Base-by-base conservation (phyloP, 2,888 invertebrate species). In the Drosophila meridiana region DNA sequence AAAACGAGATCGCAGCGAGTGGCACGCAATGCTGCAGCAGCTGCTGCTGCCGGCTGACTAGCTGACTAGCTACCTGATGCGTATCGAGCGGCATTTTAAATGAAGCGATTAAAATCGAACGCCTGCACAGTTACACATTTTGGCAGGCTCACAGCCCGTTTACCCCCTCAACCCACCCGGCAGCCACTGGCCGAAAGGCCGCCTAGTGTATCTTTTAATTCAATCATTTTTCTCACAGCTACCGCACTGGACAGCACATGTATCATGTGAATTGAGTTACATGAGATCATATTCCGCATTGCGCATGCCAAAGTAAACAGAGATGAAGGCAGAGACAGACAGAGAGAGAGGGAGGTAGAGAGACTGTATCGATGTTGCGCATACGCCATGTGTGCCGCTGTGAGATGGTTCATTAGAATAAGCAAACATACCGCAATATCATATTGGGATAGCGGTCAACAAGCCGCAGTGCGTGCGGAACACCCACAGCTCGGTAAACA, bases 61-160 rank as follows among this genome's bases (percentile, higher is more conserved):
- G 50, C 32, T 65, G 65, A 62, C 82, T 80, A 68, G 80, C 87
- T 80, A 76, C 87, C 87, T 80, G 86, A 86, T 86, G 86, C 86
- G 89, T 86, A 86, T 86, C 86, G 68, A 80, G 87, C 78, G 78
- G 85, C 91, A 88, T 91, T 90, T 91, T 83, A 90, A 91, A 91
- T 90, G 88, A 90, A 90, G 91, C 86, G 91, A 90, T 90, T 90
- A 90, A 90, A 86, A 88, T 85, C 84, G 70, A 77, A 77, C 85
- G 86, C 83, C 82, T 87, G 89, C 87, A 87, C 89, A 87, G 87
- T 79, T 77, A 83, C 77, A 83, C 82, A 78, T 83, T 83, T 78
- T 47, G 68, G 84, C 72, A 75, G 69, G 69, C 68, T 69, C 52
- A 43, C 50, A 53, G 50, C 63, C 20, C 13, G 28, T 28, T 43